Percentiles rank a stretch among this genome's conserved stretches.
phyloP scores from a whole-genome alignment of 1,140 invertebrate species.

The Leptinotarsa defecta region DNA sequence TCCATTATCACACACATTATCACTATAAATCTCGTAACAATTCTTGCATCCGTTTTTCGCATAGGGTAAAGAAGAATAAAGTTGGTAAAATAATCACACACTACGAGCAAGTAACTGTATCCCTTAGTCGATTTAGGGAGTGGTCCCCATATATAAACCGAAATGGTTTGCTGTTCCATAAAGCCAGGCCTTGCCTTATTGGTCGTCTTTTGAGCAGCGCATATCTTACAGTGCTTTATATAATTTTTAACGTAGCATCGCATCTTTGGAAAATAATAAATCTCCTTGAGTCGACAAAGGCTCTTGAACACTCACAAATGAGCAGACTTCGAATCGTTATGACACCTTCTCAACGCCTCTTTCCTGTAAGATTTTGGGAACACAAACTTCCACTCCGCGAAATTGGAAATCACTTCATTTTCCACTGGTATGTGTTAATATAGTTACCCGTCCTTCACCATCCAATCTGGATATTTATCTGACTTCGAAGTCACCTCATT shows the following conservation, averaged over 20 bases:
- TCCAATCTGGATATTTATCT: too few species aligned
- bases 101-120: constrained; percentile 52
- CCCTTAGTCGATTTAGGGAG: constrained; percentile 37
- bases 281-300: constrained; percentile 12
- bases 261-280: constrained; percentile 33
- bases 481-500: too few species aligned
- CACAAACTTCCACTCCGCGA: too few species aligned
- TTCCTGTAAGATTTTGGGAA: too few species aligned
- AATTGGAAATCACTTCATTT: too few species aligned
- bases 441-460: too few species aligned
- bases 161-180: constrained; percentile 34
- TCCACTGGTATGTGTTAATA: too few species aligned
- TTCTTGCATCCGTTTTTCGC: constrained; percentile 9
- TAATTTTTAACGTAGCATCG: constrained; percentile 23
- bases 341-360: not conserved
- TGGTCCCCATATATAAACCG: constrained; percentile 54
- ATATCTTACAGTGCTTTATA: constrained; percentile 27
- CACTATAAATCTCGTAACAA: constrained; percentile 24
- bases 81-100: constrained; percentile 43
- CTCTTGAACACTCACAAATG: constrained; percentile 29
- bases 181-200: constrained; percentile 28
- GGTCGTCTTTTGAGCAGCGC: constrained; percentile 27
- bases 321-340: constrained; percentile 25
- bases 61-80: constrained; percentile 30
- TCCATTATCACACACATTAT: too few species aligned